These are phyloP conservation scores for Kobus ellipsiprymnus DNA, from an alignment of 2,113 vertebrate species.

Conservation along the genomic window DNA sequence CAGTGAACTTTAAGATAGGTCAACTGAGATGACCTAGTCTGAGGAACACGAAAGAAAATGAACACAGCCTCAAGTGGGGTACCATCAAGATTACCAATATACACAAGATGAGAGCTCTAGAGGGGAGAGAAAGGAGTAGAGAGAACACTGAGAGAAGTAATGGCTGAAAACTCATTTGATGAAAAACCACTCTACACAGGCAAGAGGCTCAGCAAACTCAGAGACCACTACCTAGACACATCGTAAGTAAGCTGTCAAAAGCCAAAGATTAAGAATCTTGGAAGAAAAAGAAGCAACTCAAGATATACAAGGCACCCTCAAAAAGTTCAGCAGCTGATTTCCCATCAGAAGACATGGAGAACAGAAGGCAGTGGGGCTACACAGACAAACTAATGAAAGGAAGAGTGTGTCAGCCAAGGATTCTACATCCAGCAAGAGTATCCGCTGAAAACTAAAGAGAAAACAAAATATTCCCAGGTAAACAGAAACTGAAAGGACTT, in stretches of 20 bases:
- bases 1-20: not conserved
- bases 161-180: not conserved
- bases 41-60: not conserved
- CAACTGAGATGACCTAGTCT: not conserved
- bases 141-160: not conserved
- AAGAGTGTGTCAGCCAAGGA: not conserved
- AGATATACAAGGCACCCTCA: not conserved
- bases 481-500: not conserved
- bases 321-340: not conserved
- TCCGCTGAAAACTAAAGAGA: not conserved
- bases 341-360: not conserved
- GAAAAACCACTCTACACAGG: not conserved
- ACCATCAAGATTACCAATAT: not conserved
- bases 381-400: not conserved
- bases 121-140: not conserved
- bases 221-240: not conserved
- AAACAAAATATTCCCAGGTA: not conserved
- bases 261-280: not conserved
- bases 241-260: not conserved
- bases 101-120: not conserved
- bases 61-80: not conserved
- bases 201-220: not conserved
- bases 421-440: not conserved
- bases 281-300: not conserved
- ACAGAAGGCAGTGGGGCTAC: not conserved